These are phyloP conservation scores for Hylaeus anthracinus DNA, from an alignment of 1,140 invertebrate genomes.

Conservation along the genomic window DNA sequence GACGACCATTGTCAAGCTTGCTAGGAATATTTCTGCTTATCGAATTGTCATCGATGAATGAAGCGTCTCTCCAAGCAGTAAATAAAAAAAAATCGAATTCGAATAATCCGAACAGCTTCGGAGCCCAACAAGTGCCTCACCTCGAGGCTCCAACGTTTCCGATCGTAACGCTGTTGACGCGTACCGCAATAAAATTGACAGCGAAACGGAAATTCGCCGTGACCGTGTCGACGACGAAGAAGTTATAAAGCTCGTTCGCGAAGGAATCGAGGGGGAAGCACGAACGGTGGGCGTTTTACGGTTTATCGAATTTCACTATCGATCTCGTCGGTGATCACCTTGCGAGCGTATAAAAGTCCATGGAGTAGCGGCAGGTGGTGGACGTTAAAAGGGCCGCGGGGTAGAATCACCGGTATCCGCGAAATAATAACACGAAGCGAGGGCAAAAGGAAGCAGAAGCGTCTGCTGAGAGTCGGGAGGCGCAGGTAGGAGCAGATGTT, in stretches of 20 bases:
- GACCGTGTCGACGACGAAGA: not conserved
- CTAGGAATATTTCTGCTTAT: too few relatives aligned
- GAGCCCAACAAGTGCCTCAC: not conserved
- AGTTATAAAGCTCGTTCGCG: not conserved
- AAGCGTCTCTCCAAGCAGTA: too few relatives aligned
- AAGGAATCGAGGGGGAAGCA: not conserved
- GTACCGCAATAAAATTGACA: not conserved
- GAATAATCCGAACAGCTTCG: not conserved
- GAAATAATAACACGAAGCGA: conserved; percentile 53
- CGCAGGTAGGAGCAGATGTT: conserved; percentile 59
- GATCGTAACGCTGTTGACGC: not conserved
- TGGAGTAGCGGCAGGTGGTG: conserved; percentile 47
- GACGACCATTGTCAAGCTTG: too few relatives aligned
- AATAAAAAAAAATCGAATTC: too few relatives aligned
- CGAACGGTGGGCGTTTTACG: not conserved
- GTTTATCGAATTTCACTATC: conserved; percentile 36
- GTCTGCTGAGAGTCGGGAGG: conserved; percentile 10
- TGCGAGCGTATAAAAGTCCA: conserved; percentile 41
- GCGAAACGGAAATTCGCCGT: not conserved
- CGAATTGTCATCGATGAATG: too few relatives aligned
- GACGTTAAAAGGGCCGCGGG: conserved; percentile 19
- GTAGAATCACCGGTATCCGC: conserved; percentile 31
- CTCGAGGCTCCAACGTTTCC: not conserved
- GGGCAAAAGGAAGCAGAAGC: conserved; percentile 3
- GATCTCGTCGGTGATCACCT: conserved; percentile 31